phyloP scores from a whole-genome alignment of 2,797 vertebrate species.

The Heliangelus exortis region DNA sequence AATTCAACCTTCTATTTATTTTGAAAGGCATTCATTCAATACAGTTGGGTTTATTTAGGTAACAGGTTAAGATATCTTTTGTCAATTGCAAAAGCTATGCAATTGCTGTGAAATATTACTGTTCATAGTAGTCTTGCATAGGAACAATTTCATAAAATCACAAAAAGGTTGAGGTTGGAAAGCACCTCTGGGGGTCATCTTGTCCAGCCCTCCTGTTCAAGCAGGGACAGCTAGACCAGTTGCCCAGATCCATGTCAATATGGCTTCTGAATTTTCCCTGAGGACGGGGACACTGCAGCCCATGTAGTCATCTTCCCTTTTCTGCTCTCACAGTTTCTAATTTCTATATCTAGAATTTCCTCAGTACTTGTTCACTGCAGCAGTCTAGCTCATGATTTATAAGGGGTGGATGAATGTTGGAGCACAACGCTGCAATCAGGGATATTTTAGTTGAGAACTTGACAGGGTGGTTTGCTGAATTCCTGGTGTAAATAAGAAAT shows the following conservation, averaged over 20 bases:
- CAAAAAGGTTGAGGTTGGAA: not conserved
- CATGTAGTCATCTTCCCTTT: not conserved
- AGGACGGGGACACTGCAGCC: not conserved
- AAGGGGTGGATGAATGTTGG: not conserved
- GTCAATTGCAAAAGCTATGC: not conserved
- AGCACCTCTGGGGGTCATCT: not conserved
- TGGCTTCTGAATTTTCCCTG: not conserved
- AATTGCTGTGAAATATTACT: not conserved
- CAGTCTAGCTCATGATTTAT: not conserved
- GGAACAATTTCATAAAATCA: not conserved
- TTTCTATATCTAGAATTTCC: not conserved
- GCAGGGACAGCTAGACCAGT: not conserved
- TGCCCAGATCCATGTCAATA: not conserved
- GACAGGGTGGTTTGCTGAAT: not conserved
- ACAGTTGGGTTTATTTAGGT: slow-evolving; percentile 3
- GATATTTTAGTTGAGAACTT: not conserved
- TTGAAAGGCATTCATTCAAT: slow-evolving; percentile 23
- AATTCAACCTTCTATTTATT: not conserved
- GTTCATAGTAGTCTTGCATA: not conserved
- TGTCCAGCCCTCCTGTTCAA: not conserved
- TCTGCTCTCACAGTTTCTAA: not conserved
- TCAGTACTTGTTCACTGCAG: not conserved
- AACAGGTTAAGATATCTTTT: slow-evolving; percentile 1
- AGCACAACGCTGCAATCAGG: not conserved
- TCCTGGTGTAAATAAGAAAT: not conserved